A percentile compares a stretch with the other conserved stretches of the same genome.
Conservation (phyloP, 1,140 invertebrate genomes). For the Thrips palmi region DNA sequence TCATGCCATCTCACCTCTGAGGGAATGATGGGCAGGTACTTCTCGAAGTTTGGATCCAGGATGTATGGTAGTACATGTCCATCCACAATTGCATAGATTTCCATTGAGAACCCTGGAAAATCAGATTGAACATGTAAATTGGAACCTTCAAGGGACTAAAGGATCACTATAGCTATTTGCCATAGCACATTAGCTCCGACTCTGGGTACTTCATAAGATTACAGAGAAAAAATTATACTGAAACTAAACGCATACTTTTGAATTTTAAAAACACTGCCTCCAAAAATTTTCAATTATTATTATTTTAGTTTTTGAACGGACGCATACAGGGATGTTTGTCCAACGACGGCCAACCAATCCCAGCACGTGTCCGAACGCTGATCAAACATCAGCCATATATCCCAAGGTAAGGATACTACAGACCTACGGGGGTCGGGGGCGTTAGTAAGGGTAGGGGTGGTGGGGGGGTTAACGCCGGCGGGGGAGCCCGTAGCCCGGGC, state of each 20-base stretch:
- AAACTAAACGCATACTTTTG: no score
- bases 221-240: constrained; percentile 11
- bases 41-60: constrained; percentile 73
- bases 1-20: constrained; percentile 51
- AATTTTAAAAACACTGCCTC: no score
- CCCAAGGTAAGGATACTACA: neutral
- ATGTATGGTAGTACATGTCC: constrained; percentile 69
- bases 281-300: no score
- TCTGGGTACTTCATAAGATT: neutral
- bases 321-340: no score
- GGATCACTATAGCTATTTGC: neutral
- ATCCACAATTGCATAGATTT: constrained; percentile 74
- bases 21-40: constrained; percentile 72
- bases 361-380: neutral
- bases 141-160: no score
- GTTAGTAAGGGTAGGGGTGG: neutral
- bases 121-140: constrained; percentile 14
- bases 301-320: no score
- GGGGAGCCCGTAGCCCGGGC: no score
- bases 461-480: no score
- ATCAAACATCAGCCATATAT: neutral
- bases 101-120: constrained; percentile 56
- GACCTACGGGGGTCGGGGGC: neutral
- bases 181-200: neutral
- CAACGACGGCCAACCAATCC: neutral